Conservation (phyloP, 1,140 invertebrate genomes). For the Araneus ventricosus region DNA sequence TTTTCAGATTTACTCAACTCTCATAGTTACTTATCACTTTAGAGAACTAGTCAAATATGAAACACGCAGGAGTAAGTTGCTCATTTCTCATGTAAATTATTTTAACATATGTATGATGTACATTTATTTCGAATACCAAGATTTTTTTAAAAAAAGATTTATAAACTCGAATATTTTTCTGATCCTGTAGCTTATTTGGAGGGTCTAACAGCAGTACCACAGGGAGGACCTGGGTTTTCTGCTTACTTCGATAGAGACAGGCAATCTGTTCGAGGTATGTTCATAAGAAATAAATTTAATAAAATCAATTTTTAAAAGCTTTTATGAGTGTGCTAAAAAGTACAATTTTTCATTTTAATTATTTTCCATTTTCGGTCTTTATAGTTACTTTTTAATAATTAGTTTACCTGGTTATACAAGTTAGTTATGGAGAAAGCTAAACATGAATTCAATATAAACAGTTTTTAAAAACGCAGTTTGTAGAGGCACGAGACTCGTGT, state of each 20-base stretch:
- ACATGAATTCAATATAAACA: too few species aligned
- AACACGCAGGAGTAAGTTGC: neutral
- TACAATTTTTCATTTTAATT: too few species aligned
- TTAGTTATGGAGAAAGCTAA: too few species aligned
- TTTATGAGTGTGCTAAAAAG: too few species aligned
- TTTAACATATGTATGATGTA: neutral
- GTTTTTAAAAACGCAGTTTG: too few species aligned
- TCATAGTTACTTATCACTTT: neutral
- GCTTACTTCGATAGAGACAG: neutral
- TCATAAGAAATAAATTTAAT: too few species aligned
- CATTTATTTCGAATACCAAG: neutral
- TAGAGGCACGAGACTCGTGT: too few species aligned
- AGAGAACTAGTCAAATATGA: conserved; percentile 7
- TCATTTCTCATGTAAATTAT: too few species aligned
- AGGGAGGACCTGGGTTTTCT: neutral
- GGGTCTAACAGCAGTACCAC: neutral
- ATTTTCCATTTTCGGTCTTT: too few species aligned
- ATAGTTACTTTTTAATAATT: too few species aligned
- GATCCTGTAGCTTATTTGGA: neutral
- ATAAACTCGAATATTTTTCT: neutral
- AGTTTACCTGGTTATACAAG: too few species aligned
- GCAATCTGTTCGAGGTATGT: neutral
- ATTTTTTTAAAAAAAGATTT: neutral
- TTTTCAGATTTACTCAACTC: neutral
- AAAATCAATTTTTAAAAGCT: too few species aligned